Percentiles rank a stretch among this genome's conserved stretches.
phyloP scores from a whole-genome alignment of 2,888 invertebrate genomes.

The Operophtera brumata region DNA sequence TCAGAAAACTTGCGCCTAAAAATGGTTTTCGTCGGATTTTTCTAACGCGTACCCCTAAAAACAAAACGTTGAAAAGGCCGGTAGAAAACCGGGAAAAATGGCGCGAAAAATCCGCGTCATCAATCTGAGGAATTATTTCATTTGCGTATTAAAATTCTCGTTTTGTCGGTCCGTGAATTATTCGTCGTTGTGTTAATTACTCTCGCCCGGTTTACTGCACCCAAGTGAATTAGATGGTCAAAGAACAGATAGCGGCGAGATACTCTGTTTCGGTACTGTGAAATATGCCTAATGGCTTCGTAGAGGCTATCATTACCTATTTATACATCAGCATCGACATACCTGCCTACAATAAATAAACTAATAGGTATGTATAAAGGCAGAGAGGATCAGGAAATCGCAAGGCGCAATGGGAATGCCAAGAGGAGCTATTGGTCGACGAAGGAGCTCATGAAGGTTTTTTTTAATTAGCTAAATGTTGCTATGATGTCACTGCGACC shows the following conservation, averaged over 20 bases:
- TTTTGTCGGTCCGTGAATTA: slow-evolving; percentile 77
- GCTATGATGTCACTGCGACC: too few relatives aligned
- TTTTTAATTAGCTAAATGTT: too few relatives aligned
- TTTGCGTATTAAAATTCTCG: slow-evolving; percentile 79
- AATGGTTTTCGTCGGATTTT: not conserved
- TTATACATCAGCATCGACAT: too few relatives aligned
- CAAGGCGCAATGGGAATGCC: too few relatives aligned
- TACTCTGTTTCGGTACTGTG: not conserved
- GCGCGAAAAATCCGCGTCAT: slow-evolving; percentile 69
- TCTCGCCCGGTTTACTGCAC: slow-evolving; percentile 58
- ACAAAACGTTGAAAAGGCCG: slow-evolving; percentile 26
- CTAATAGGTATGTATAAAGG: too few relatives aligned
- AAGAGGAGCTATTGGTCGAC: too few relatives aligned
- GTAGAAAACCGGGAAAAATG: slow-evolving; percentile 46
- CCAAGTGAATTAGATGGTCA: slow-evolving; percentile 56
- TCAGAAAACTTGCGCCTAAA: not conserved
- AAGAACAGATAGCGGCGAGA: slow-evolving; percentile 20
- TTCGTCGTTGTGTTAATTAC: slow-evolving; percentile 73
- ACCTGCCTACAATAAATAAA: too few relatives aligned
- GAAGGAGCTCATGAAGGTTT: too few relatives aligned
- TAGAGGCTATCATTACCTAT: too few relatives aligned
- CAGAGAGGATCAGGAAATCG: too few relatives aligned
- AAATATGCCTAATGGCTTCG: not conserved
- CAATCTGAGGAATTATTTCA: slow-evolving; percentile 79
- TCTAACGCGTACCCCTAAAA: slow-evolving; percentile 12